Evolutionary conservation across 2,797 vertebrate species (phyloP), one percentile per base, ranked within the genome.

Genomic region (Leptoclinus maculatus): DNA sequence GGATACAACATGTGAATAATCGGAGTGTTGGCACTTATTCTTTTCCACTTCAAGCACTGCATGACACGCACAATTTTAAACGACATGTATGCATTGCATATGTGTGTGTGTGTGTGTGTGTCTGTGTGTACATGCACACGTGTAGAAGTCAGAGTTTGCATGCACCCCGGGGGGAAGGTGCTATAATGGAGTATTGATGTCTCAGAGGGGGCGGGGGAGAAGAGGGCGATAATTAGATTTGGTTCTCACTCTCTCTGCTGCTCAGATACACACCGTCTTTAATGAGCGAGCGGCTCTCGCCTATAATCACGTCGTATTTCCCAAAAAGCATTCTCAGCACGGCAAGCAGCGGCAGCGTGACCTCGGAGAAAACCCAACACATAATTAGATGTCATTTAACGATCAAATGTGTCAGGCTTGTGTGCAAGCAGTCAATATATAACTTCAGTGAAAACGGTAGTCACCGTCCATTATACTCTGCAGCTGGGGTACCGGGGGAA

Each of bases 161-260:
- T 83, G 83, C 62, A 76, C 90, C 84, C 90, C n/a, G 75, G 91
- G 88, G 91, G 91, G 79, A 76, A 82, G 83, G 83, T 87, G 84
- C 78, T 94, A 83, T 95, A 94, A 95, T 95, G 88, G 92, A 94
- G 92, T 95, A 96, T 95, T 94, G 94, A 95, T 95, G 94, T 91
- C 70, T 71, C 80, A 70, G 83, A 86, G 65, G 84, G 84, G 87
- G 89, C 74, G 88, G 90, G 90, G 89, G 90, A 89, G 91, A 93
- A 91, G 84, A 90, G 87, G 91, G 91, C 76, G 91, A 94, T 95
- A 95, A 96, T 96, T 95, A 93, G 91, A 95, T 95, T 95, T 93
- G 91, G 84, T 90, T 93, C 91, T 83, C 89, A 76, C 89, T 92
- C 92, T 87, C 82, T 78, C 87, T 91, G 87, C 87, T 66, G 85